Conservation (phyloP, 2,888 invertebrate species). For the Busseola fusca region DNA sequence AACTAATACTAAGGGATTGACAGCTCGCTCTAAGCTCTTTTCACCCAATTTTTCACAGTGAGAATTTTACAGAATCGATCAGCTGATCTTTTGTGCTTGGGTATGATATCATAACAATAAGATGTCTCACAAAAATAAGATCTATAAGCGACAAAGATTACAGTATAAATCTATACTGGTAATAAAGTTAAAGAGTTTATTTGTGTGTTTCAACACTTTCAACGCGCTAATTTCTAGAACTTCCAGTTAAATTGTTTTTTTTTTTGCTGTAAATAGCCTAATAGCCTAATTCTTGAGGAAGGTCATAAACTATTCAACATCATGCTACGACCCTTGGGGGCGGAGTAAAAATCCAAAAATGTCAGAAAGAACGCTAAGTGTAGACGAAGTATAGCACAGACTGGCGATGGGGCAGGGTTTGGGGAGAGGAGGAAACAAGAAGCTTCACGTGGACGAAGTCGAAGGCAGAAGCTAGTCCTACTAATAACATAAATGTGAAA, state of each 20-base stretch:
- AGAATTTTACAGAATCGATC: too few species aligned
- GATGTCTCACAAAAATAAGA: too few species aligned
- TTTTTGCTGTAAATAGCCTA: neutral
- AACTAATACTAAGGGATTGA: too few species aligned
- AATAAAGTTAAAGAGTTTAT: too few species aligned
- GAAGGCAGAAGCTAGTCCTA: neutral
- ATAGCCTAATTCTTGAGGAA: neutral
- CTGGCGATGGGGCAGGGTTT: neutral
- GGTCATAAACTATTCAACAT: neutral
- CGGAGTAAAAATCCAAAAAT: neutral
- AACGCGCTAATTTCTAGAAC: too few species aligned
- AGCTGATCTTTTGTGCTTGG: too few species aligned
- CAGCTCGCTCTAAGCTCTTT: too few species aligned
- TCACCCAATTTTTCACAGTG: too few species aligned
- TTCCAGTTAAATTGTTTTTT: neutral
- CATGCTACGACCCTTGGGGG: neutral
- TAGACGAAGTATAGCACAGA: neutral
- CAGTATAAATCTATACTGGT: neutral
- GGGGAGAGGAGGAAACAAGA: neutral
- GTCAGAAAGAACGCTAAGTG: neutral
- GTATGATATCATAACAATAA: too few species aligned
- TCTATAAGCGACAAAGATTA: slow-evolving; percentile 14
- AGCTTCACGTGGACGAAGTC: neutral
- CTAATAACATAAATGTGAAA: too few species aligned
- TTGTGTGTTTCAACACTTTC: too few species aligned